phyloP scores from a whole-genome alignment of 1,140 invertebrate genomes.

The Apis mellifera region DNA sequence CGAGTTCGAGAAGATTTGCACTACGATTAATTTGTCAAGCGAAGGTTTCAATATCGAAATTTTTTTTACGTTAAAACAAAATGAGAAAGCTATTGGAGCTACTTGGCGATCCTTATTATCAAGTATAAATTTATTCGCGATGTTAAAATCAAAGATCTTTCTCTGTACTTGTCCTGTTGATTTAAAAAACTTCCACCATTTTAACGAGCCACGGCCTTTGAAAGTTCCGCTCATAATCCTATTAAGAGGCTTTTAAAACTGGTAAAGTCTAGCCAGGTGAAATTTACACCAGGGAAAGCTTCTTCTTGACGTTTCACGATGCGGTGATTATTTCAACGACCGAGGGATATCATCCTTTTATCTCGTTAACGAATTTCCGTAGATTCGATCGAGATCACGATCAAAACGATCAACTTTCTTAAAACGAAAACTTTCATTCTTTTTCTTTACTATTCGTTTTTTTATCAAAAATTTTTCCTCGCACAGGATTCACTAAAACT shows the following conservation, averaged over 20 bases:
- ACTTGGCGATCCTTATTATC: not conserved
- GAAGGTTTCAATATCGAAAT: not conserved
- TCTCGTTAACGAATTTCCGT: conserved; percentile 27
- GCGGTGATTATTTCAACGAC: conserved; percentile 31
- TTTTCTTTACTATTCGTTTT: not conserved
- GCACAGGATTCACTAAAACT: not conserved
- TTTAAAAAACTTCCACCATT: conserved; percentile 23
- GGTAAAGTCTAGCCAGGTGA: conserved; percentile 16
- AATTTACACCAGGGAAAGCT: conserved; percentile 28
- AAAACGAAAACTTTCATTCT: not conserved
- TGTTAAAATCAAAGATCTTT: conserved; percentile 1
- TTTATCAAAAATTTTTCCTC: not conserved
- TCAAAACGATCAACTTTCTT: not conserved
- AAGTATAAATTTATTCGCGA: conserved; percentile 13
- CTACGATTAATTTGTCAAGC: no score
- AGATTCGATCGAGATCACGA: not conserved
- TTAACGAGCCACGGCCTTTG: conserved; percentile 25
- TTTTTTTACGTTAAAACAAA: no score
- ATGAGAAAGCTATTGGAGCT: not conserved
- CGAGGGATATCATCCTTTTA: conserved; percentile 29
- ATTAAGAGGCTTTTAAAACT: conserved; percentile 45
- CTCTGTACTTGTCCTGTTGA: conserved; percentile 9
- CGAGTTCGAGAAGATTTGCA: no score
- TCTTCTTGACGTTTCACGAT: conserved; percentile 1
- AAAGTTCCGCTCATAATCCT: conserved; percentile 34